phyloP scores from a whole-genome alignment of 2,888 invertebrate species.

The Meandrusa payeni region DNA sequence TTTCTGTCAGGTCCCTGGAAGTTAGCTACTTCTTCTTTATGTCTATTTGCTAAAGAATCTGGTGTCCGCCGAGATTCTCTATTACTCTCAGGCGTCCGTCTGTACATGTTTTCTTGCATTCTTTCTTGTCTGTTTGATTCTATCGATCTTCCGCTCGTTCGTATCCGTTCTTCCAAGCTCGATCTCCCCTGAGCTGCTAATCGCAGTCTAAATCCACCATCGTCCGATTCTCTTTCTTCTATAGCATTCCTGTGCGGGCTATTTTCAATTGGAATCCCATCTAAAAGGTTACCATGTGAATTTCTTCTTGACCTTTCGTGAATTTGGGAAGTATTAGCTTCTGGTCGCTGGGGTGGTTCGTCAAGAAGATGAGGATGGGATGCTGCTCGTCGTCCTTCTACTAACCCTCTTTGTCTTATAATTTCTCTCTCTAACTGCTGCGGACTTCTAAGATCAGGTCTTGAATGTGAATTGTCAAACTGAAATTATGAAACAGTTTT shows the following conservation, averaged over 20 bases:
- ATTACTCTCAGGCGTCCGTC: conserved; percentile 62
- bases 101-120: conserved; percentile 54
- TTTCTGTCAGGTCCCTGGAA: conserved; percentile 50
- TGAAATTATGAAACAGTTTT: conserved; percentile 51
- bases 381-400: conserved; percentile 80
- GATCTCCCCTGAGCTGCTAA: conserved; percentile 62
- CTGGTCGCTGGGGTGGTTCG: conserved; percentile 61
- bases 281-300: conserved; percentile 82
- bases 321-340: conserved; percentile 60
- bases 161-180: conserved; percentile 66
- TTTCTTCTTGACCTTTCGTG: conserved; percentile 73
- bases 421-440: conserved; percentile 83
- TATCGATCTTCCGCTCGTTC: conserved; percentile 66
- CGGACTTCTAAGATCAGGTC: conserved; percentile 79
- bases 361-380: conserved; percentile 85
- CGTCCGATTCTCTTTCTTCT: conserved; percentile 81
- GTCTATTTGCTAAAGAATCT: conserved; percentile 56
- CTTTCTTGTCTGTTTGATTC: conserved; percentile 55
- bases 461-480: conserved; percentile 70
- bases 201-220: conserved; percentile 81
- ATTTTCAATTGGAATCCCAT: conserved; percentile 57
- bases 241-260: conserved; percentile 43
- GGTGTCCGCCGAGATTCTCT: conserved; percentile 54
- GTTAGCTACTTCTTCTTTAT: conserved; percentile 54
- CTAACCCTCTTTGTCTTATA: conserved; percentile 76